Conservation (phyloP, 2,113 vertebrate species). For the Salminus brasiliensis region DNA sequence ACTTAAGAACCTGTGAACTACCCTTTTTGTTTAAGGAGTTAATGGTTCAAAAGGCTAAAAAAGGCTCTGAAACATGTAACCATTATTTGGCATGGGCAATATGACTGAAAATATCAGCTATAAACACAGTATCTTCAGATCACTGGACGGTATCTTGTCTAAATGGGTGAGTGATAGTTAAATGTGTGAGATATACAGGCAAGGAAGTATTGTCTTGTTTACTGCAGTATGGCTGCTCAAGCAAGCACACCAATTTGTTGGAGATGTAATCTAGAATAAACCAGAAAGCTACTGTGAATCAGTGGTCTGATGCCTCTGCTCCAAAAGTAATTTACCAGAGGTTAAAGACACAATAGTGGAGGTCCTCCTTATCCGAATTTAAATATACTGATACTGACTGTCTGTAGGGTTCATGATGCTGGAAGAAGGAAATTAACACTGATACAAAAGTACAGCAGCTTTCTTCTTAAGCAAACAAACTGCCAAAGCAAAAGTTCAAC, state of each 20-base stretch:
- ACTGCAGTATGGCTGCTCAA: constrained; percentile 11
- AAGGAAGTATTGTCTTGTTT: constrained; percentile 14
- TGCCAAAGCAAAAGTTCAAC: constrained; percentile 60
- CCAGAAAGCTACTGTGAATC: neutral
- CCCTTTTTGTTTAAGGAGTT: no score
- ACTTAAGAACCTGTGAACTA: no score
- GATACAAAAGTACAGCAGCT: constrained; percentile 49
- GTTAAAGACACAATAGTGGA: constrained; percentile 32
- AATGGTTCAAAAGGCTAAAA: no score
- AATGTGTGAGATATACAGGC: neutral
- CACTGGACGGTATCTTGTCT: neutral
- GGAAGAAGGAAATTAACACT: constrained; percentile 57
- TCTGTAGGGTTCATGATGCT: constrained; percentile 14
- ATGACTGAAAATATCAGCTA: neutral
- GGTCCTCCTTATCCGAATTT: constrained; percentile 27
- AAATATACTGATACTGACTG: constrained; percentile 50
- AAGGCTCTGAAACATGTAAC: neutral
- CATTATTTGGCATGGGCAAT: neutral
- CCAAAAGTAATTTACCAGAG: constrained; percentile 25
- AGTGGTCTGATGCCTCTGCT: neutral
- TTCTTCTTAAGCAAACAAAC: constrained; percentile 43
- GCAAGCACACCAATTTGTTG: constrained; percentile 7
- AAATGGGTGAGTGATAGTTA: constrained; percentile 6
- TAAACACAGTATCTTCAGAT: no score
- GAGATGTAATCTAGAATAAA: constrained; percentile 14